These are phyloP conservation scores for Omphaloscelis lunosa DNA, from an alignment of 2,888 invertebrate species.

Conservation along the genomic window DNA sequence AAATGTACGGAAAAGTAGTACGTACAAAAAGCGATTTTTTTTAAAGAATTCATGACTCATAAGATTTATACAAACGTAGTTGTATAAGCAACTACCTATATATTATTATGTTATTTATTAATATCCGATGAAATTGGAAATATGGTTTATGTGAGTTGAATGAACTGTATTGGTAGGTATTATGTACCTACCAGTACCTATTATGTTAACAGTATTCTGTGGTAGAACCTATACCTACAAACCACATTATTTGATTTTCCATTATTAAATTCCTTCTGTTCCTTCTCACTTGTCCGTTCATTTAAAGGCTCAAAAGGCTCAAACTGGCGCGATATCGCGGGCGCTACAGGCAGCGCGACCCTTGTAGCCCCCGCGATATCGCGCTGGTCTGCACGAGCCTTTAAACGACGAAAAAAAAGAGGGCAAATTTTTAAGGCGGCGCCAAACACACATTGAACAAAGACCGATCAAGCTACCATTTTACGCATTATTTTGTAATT, in stretches of 20 bases:
- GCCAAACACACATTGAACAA: too few relatives aligned
- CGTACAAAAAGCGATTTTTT: not conserved
- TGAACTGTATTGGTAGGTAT: slow-evolving; percentile 14
- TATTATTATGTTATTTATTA: slow-evolving; percentile 8
- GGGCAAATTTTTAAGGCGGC: too few relatives aligned
- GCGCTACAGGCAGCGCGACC: too few relatives aligned
- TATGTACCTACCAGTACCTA: not conserved
- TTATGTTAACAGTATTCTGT: not conserved
- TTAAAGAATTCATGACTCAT: slow-evolving; percentile 24
- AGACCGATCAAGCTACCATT: too few relatives aligned
- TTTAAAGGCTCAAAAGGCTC: too few relatives aligned
- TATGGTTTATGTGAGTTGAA: slow-evolving; percentile 11
- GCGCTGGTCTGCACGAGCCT: too few relatives aligned
- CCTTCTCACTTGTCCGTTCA: not conserved
- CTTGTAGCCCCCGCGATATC: too few relatives aligned
- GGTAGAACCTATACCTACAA: not conserved
- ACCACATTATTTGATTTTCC: not conserved
- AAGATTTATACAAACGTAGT: not conserved
- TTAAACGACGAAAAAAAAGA: too few relatives aligned
- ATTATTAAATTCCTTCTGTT: not conserved
- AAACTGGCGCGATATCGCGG: too few relatives aligned
- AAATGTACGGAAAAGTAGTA: slow-evolving; percentile 5
- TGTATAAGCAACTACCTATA: not conserved
- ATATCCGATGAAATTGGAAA: slow-evolving; percentile 23
- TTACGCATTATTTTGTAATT: too few relatives aligned